Conservation (phyloP, 37 sponge, comb jelly and placozoan species). For the Geodia barretti region DNA sequence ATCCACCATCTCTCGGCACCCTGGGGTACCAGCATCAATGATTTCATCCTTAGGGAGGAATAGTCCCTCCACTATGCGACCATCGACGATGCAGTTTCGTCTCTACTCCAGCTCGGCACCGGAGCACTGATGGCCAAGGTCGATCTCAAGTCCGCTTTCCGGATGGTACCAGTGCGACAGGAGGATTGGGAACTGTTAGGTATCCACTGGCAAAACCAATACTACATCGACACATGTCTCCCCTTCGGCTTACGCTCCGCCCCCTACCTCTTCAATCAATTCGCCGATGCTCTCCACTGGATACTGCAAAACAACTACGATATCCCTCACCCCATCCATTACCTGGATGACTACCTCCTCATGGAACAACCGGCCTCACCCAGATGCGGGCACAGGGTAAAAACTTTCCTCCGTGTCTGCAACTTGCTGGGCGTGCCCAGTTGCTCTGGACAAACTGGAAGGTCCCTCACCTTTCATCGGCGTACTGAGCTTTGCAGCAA, state of each 20-base stretch:
- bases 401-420: conserved; percentile 1
- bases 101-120: conserved; percentile 1
- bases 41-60: conserved; percentile 15
- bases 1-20: conserved; percentile 61
- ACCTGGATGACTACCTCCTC: conserved; percentile 41
- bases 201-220: conserved; percentile 24
- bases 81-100: conserved; percentile 34
- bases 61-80: conserved; percentile 20
- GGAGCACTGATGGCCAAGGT: conserved; percentile 42
- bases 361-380: conserved; percentile 1
- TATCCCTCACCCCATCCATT: conserved; percentile 12
- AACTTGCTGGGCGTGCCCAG: conserved; percentile 21
- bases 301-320: conserved; percentile 17
- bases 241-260: conserved; percentile 43
- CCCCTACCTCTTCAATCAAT: conserved; percentile 49
- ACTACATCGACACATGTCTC: conserved; percentile 38
- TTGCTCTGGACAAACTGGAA: conserved; percentile 20
- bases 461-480: conserved; percentile 10
- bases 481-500: conserved; percentile 25
- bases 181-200: conserved; percentile 47
- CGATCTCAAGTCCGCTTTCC: conserved; percentile 46
- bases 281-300: conserved; percentile 45
- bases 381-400: neutral
- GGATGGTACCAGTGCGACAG: conserved; percentile 33
- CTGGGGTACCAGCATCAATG: conserved; percentile 17